These are phyloP conservation scores for Euborellia annulipes DNA, from an alignment of 1,140 invertebrate genomes.

Conservation along the genomic window DNA sequence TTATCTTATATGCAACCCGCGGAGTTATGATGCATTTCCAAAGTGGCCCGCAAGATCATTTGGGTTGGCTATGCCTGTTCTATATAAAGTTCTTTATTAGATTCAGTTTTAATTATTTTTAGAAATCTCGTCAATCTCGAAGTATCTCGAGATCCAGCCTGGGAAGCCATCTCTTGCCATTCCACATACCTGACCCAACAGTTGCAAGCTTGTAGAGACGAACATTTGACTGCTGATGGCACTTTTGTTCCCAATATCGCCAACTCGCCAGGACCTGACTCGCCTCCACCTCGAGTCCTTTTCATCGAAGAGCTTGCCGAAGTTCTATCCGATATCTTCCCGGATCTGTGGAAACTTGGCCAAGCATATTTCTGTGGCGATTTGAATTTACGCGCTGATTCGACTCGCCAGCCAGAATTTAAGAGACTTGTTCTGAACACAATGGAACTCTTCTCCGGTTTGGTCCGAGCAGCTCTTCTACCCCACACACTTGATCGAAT, in stretches of 20 bases:
- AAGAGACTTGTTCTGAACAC: conserved; percentile 54
- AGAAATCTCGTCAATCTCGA: conserved; percentile 42
- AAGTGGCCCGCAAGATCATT: too few species aligned
- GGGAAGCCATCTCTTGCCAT: conserved; percentile 75
- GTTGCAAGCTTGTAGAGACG: conserved; percentile 42
- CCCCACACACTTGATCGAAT: conserved; percentile 35
- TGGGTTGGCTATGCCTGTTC: too few species aligned
- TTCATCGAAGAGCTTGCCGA: conserved; percentile 61
- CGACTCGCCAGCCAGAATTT: conserved; percentile 48
- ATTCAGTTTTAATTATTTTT: conserved; percentile 5
- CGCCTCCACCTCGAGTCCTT: conserved; percentile 36
- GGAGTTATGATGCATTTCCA: too few species aligned
- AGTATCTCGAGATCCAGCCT: conserved; percentile 70
- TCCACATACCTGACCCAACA: conserved; percentile 54
- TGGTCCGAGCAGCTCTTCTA: conserved; percentile 45
- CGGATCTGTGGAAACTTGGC: conserved; percentile 77
- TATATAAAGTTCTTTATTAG: too few species aligned
- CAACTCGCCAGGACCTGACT: conserved; percentile 14
- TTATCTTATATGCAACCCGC: too few species aligned
- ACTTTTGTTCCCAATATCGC: conserved; percentile 22
- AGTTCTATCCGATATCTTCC: conserved; percentile 49
- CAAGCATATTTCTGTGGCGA: conserved; percentile 80
- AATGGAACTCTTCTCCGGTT: conserved; percentile 45
- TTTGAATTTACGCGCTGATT: conserved; percentile 51
- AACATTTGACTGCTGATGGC: conserved; percentile 33